Base-by-base conservation (phyloP, 2,797 vertebrate species). In the Rhinella marina region DNA sequence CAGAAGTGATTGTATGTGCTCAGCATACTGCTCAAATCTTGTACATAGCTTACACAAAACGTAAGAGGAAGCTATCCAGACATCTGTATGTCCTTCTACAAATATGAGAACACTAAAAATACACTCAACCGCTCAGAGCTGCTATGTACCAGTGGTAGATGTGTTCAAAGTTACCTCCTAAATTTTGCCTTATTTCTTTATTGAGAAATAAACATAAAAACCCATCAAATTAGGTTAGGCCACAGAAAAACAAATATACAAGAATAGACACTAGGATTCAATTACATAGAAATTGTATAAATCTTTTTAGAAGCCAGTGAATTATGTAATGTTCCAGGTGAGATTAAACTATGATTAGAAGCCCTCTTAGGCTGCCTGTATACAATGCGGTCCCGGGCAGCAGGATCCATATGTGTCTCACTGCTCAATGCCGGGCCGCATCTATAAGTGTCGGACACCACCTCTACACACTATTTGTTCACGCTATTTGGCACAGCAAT, bases 51-150 rank as follows among this genome's bases (percentile, higher is more conserved):
- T 14, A 77, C 48, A 52, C 73, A 77, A 52, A 52, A 54, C 17
- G 25, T 52, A 54, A 77, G 73, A 77, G 73, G 73, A 77, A 77
- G 73, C 54, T 8, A 77, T 25, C 50, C 73, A 77, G 73, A 77
- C 73, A 14, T 25, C 73, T 50, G 41, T 77, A 54, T 77, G 73
- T n/a, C 12, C 73, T 50, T 3, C 73, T 50, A 23, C 48, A 77
- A 76, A 52, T 50, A 52, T 52, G 48, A 3, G 41, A 48, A 76
- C 73, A 52, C 73, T 76, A 76, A 77, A 77, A 52, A 77, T 77
- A 77, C 50, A 25, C 8, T 48, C 50, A 54, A 48, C 73, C 50
- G 54, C 73, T 77, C 72, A 75, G 72, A 72, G 68, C 13, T 77
- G 14, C 41, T n/a, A 16, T 4, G 23, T 8, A 23, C 73, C 10